Percentiles rank a stretch among this genome's conserved stretches.
Evolutionary conservation across 2,888 invertebrate species (phyloP).

Genomic region (Calephelis perditalis): DNA sequence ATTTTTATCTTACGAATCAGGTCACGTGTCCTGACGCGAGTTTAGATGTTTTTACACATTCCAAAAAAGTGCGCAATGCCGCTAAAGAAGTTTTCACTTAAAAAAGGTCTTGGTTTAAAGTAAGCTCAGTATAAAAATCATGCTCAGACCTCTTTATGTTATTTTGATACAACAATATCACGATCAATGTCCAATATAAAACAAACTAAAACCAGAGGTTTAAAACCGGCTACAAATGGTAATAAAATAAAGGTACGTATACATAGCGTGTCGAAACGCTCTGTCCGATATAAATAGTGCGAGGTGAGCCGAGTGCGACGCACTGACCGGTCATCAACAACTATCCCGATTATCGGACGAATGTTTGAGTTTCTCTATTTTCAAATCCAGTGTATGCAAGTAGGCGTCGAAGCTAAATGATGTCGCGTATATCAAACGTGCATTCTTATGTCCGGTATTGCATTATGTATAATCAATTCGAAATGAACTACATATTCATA

Average conservation of each 20-base stretch:
- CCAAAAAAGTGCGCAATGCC: no score
- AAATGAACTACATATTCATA: no score
- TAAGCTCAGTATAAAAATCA: no score
- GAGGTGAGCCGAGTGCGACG: constrained; percentile 59
- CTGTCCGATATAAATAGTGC: constrained; percentile 73
- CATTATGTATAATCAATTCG: no score
- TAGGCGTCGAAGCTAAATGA: constrained; percentile 35
- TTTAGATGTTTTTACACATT: no score
- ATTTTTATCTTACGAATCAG: no score
- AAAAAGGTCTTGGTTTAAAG: no score
- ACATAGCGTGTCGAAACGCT: constrained; percentile 68
- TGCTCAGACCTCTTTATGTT: no score
- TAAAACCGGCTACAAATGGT: constrained; percentile 74
- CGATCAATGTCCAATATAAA: constrained; percentile 2
- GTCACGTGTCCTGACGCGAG: no score
- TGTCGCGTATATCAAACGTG: constrained; percentile 39
- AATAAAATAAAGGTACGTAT: constrained; percentile 70
- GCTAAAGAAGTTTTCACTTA: no score
- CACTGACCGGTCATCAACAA: constrained; percentile 74
- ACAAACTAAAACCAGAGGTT: constrained; percentile 23
- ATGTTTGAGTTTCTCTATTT: constrained; percentile 74
- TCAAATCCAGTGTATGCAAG: constrained; percentile 59
- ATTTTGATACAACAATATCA: not conserved
- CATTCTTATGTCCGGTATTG: no score
- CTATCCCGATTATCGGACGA: constrained; percentile 71